Evolutionary conservation across 2,113 vertebrate species (phyloP).

Genomic region (Xiphias gladius): DNA sequence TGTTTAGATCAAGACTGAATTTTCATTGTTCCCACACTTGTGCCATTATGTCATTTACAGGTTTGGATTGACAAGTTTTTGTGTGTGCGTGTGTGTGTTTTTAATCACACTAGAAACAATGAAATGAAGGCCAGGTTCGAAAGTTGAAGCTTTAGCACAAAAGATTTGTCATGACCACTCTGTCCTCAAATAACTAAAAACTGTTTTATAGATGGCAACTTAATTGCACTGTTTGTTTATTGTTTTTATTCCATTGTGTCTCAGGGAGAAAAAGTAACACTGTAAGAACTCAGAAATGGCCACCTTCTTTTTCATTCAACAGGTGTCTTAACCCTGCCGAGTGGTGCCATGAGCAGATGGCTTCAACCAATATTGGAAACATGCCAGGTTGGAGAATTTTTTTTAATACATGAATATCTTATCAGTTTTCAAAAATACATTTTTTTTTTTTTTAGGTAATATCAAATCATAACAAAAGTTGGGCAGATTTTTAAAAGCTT

Average conservation of each 20-base stretch:
- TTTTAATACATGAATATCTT: background rate
- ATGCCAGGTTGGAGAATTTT: slow-evolving; percentile 41
- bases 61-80: background rate
- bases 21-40: background rate
- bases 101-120: background rate
- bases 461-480: background rate
- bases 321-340: slow-evolving; percentile 61
- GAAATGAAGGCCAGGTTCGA: background rate
- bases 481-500: background rate
- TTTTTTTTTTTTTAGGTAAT: background rate
- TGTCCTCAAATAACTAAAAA: background rate
- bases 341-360: background rate
- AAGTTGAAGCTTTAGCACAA: too few species aligned
- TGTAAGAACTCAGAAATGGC: background rate
- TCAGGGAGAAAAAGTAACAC: background rate
- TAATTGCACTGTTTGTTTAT: background rate
- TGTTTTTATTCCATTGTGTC: background rate
- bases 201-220: background rate
- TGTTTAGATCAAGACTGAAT: background rate
- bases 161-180: too few species aligned
- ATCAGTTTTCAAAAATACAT: background rate
- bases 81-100: background rate
- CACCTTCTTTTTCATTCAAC: slow-evolving; percentile 13
- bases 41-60: background rate
- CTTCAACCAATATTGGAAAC: slow-evolving; percentile 15